These are phyloP conservation scores for Noturus placidus DNA, from an alignment of 2,113 vertebrate species.

Conservation along the genomic window DNA sequence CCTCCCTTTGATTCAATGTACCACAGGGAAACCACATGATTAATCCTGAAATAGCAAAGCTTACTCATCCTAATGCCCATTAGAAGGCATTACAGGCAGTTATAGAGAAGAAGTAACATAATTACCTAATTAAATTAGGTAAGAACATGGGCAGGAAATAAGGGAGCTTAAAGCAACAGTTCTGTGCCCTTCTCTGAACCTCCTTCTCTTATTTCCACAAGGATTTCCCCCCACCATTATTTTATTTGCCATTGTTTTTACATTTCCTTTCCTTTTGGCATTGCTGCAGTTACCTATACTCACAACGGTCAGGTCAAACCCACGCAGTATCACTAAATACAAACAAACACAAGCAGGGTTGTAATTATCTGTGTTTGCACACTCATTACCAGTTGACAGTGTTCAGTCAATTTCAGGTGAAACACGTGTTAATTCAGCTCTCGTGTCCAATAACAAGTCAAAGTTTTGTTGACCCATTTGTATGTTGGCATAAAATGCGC, in stretches of 20 bases:
- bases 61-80: conserved; percentile 23
- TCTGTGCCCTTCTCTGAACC: not conserved
- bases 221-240: not conserved
- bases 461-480: conserved; percentile 24
- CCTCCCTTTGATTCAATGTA: not conserved
- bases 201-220: not conserved
- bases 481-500: not conserved
- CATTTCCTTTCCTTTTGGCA: not conserved
- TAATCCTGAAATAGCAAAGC: conserved; percentile 23
- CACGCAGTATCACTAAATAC: not conserved
- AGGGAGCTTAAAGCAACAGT: not conserved
- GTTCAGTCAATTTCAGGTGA: conserved; percentile 3
- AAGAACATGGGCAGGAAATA: conserved; percentile 2
- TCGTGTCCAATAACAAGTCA: conserved; percentile 8
- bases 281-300: not conserved
- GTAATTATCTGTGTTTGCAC: not conserved
- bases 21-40: conserved; percentile 12
- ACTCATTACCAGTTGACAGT: not conserved
- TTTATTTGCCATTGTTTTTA: not conserved
- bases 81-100: conserved; percentile 26
- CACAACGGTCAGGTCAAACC: not conserved
- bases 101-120: conserved; percentile 28
- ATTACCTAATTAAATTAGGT: conserved; percentile 26
- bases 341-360: not conserved
- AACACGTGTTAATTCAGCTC: not conserved